Base-by-base conservation (phyloP, 1,140 invertebrate species). In the Tetragnatha versicolor region DNA sequence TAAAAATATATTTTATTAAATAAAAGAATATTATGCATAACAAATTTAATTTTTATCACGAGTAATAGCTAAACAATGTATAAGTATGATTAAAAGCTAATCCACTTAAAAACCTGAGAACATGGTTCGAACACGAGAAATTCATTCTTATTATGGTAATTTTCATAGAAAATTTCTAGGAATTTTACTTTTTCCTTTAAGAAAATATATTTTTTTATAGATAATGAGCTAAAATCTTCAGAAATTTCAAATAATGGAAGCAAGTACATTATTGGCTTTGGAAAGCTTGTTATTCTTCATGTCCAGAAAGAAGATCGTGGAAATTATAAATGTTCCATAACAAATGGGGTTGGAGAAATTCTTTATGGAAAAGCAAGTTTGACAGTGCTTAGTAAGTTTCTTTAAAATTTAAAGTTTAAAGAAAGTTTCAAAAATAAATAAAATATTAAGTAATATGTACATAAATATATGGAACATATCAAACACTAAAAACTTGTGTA, bases 271-370 rank as follows among this genome's bases (percentile, higher is more conserved):
- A 31, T 55, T 39, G 5, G 1, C 5, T 66, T 66, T 37, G 69
- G 61, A 3, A 35, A 45, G 22, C 35, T 81, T 29, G 45, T 35
- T 22, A 66, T 81, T 25, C 25, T 47, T 25, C 60, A 73, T 22
- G 22, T 76, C 12, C 53, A 45, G 58, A 75, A 81, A 75, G 66
- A 73, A 37, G 55, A 79, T 9, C 39, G 75, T 73, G 78, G 80
- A 17, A 66, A 42, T 25, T 81, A 81, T 37, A 33, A 22, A 9
- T 81, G 80, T 29, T 17, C 22, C 3, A 65, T 68, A 45, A 37
- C 77, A 0, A 81, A 81, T 53, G 69, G 60, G 20, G 49, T 79
- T 2, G 77, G 80, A 31, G 14, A 27, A 17, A 31, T 25, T 14
- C 31, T 81, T 3, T 3, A 58, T 42, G 45, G 61, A 47, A 49